Evolutionary conservation across 1,140 invertebrate genomes (phyloP).

Genomic region (Drosophila neocordata): DNA sequence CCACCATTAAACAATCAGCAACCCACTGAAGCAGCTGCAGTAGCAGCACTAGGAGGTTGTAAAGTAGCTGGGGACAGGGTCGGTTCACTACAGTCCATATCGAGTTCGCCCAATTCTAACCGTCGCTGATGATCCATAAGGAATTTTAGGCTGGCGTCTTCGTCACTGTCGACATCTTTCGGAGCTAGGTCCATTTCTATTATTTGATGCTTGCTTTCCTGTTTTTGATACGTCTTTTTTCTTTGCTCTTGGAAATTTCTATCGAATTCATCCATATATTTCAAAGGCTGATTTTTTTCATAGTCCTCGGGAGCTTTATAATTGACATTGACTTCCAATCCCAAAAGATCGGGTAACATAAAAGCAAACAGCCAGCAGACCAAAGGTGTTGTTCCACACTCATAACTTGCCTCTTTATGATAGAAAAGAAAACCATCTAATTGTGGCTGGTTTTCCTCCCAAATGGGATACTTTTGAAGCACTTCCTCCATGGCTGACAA

Average conservation of each 20-base stretch:
- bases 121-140: slow-evolving; percentile 60
- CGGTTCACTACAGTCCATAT: slow-evolving; percentile 58
- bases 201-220: slow-evolving; percentile 4
- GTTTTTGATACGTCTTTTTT: slow-evolving; percentile 7
- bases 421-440: slow-evolving; percentile 93
- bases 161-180: slow-evolving; percentile 38
- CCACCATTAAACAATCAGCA: slow-evolving; percentile 47
- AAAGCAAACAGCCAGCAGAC: slow-evolving; percentile 94
- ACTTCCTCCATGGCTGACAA: slow-evolving; percentile 35
- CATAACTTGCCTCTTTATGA: slow-evolving; percentile 91
- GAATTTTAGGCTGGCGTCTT: slow-evolving; percentile 42
- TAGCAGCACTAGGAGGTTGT: slow-evolving; percentile 17
- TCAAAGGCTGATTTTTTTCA: slow-evolving; percentile 80
- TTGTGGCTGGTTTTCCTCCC: slow-evolving; percentile 72
- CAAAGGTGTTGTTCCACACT: slow-evolving; percentile 90
- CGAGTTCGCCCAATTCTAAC: slow-evolving; percentile 65
- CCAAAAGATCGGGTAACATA: slow-evolving; percentile 92
- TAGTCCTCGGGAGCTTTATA: slow-evolving; percentile 84
- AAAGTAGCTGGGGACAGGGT: background rate
- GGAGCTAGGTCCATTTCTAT: slow-evolving; percentile 29
- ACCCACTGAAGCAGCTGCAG: slow-evolving; percentile 44
- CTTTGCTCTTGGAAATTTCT: slow-evolving; percentile 38
- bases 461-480: slow-evolving; percentile 63
- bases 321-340: slow-evolving; percentile 81
- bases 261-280: slow-evolving; percentile 84